phyloP scores from a whole-genome alignment of 30 jellyfish, hydroid and myxozoan species.

The Turritopsis dohrnii region DNA sequence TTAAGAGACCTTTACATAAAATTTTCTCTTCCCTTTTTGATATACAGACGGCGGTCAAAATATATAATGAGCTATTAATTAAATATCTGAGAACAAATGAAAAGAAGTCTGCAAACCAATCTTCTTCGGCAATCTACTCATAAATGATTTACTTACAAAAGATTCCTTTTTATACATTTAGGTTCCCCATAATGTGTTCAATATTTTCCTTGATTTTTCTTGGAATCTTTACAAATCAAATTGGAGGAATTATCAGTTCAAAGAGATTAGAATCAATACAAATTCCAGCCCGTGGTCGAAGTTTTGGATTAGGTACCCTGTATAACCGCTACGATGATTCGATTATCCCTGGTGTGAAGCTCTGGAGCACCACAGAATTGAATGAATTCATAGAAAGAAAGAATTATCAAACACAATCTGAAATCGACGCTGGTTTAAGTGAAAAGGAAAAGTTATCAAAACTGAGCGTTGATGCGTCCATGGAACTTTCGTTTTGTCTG shows the following conservation, averaged over 20 bases:
- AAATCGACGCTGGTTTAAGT: neutral
- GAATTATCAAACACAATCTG: neutral
- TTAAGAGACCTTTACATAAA: no score
- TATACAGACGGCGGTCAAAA: no score
- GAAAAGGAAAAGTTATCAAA: neutral
- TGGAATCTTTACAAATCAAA: neutral
- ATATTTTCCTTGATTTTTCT: neutral
- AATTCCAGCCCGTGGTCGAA: slow-evolving; percentile 9
- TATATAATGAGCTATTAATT: no score
- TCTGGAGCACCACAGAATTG: neutral
- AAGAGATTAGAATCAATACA: neutral
- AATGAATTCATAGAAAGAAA: neutral
- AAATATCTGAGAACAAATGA: no score
- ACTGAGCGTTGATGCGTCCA: neutral
- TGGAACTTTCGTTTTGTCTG: neutral
- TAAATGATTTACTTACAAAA: no score
- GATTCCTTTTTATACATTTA: no score
- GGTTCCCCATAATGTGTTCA: neutral
- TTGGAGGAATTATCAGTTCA: neutral
- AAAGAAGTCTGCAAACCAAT: no score
- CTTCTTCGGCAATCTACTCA: no score
- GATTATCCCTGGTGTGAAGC: neutral
- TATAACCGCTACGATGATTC: neutral
- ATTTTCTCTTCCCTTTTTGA: no score
- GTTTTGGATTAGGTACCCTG: neutral